Base-by-base conservation (phyloP, 2,113 vertebrate species). In the Potamarius usumacintae region DNA sequence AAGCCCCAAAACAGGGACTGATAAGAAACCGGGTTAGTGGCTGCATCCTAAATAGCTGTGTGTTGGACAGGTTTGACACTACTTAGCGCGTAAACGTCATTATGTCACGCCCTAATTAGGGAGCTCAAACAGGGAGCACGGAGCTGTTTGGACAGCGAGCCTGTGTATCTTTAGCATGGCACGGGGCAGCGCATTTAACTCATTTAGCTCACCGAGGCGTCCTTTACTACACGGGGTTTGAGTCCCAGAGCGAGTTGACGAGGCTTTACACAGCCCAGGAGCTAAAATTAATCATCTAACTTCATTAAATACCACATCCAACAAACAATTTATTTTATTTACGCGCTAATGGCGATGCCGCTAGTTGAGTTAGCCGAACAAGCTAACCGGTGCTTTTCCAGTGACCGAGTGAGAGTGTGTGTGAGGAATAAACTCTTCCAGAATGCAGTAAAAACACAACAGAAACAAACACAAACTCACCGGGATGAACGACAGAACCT, bases 351-450 rank as follows among this genome's bases (percentile, higher is more conserved):
- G 82, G n/a, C 65, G 63, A 67, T 18, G 82, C 62, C 34, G 82
- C 82, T 67, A 83, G 15, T 30, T 83, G 6, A 10, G 22, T 69
- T 83, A 83, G 82, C 82, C 18, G 1, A 15, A 34, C 34, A 50
- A 10, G 86, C 79, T 87, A 87, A 62, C 53, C 60, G 55, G 53
- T 22, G 67, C 34, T 30, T 34, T 82, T 60, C 52, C 17, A 60
- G 2, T 18, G 7, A 6, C 78, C 12, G 65, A 14, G 20, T 55
- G 84, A 57, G 17, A 42, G 74, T 6, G 1, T 2, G 7, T 0
- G 17, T 6, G 79, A 6, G 0, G 55, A 42, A 30, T 22, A 42
- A 17, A 42, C 79, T 2, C 8, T 4, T 1, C 20, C 27, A 60
- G 8, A 18, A 22, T 11, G 17, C 0, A 30, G 2, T 67, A 10